A percentile compares a stretch with the other conserved stretches of the same genome.
These are phyloP conservation scores for Sinonovacula constricta DNA, from an alignment of 1,140 invertebrate species.

Conservation along the genomic window DNA sequence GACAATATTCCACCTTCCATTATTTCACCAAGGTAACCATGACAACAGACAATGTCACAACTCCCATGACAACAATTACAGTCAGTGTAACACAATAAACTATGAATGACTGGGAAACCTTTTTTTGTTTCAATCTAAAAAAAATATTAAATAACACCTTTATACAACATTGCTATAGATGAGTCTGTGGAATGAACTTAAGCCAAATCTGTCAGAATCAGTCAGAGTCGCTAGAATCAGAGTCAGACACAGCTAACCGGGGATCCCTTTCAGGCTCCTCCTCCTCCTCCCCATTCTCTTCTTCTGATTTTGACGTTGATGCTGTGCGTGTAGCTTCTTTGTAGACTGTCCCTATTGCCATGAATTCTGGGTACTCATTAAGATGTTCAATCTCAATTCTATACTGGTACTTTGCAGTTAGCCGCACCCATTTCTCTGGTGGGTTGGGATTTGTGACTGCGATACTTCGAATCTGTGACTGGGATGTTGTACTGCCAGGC, in stretches of 20 bases:
- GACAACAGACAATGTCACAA: no score
- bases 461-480: slow-evolving; percentile 97
- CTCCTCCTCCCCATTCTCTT: slow-evolving; percentile 31
- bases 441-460: slow-evolving; percentile 95
- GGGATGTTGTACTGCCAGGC: slow-evolving; percentile 98
- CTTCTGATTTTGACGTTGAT: background rate
- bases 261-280: slow-evolving; percentile 33
- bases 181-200: no score
- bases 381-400: slow-evolving; percentile 80
- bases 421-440: slow-evolving; percentile 98
- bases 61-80: no score
- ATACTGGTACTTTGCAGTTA: slow-evolving; percentile 98
- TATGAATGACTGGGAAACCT: no score
- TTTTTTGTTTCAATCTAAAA: no score
- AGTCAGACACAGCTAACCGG: slow-evolving; percentile 26
- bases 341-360: slow-evolving; percentile 34
- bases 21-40: no score
- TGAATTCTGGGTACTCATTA: slow-evolving; percentile 55
- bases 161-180: no score
- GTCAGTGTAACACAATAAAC: no score
- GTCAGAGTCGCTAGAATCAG: slow-evolving; percentile 39
- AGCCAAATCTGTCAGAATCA: no score
- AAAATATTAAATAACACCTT: no score
- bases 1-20: no score
- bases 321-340: slow-evolving; percentile 20